A percentile compares a stretch with the other conserved stretches of the same genome.
Evolutionary conservation across 2,113 vertebrate genomes (phyloP).

Genomic region (Hepsetus odoe): DNA sequence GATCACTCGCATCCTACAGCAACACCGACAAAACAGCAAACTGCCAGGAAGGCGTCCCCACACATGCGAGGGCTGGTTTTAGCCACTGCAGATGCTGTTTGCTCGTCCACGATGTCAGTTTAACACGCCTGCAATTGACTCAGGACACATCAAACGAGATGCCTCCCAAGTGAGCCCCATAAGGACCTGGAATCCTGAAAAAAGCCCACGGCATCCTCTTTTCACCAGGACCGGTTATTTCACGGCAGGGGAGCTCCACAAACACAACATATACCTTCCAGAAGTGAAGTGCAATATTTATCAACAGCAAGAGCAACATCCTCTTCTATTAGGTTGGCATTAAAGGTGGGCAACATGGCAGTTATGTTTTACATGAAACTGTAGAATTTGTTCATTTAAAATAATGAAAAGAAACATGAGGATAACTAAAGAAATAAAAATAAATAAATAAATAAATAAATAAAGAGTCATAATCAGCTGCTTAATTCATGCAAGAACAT

Average conservation of each 20-base stretch:
- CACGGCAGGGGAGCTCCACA: neutral
- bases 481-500: too few relatives aligned
- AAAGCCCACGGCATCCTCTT: neutral
- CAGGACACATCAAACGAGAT: neutral
- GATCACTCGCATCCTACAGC: constrained; percentile 48
- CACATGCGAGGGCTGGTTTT: constrained; percentile 14
- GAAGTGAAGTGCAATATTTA: constrained; percentile 24
- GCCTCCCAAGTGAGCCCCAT: neutral
- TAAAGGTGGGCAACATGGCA: neutral
- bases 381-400: too few relatives aligned
- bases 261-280: constrained; percentile 4
- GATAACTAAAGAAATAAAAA: too few relatives aligned
- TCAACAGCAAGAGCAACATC: neutral
- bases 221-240: neutral
- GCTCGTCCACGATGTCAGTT: neutral
- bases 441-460: too few relatives aligned
- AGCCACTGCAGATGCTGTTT: neutral
- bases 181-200: neutral
- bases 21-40: constrained; percentile 45
- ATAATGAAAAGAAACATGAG: too few relatives aligned
- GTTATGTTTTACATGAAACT: too few relatives aligned
- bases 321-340: neutral
- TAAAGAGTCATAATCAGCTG: too few relatives aligned
- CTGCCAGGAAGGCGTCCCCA: constrained; percentile 36
- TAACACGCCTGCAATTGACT: neutral